phyloP scores from a whole-genome alignment of 2,888 invertebrate genomes.

The Parnassius orleans region DNA sequence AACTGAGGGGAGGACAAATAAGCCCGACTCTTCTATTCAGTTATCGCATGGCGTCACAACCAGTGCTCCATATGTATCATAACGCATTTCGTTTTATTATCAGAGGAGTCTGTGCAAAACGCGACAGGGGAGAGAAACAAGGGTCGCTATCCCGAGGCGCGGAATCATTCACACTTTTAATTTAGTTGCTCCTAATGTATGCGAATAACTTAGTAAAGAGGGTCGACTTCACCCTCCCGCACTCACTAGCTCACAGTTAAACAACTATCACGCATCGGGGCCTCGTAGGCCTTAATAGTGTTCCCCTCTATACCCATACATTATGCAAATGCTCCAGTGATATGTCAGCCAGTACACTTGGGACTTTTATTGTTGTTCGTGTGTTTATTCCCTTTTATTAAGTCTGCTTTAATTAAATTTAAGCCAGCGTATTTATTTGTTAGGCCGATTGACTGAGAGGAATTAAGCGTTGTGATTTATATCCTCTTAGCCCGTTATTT shows the following conservation, averaged over 20 bases:
- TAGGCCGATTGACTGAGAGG: conserved; percentile 72
- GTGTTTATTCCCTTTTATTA: conserved; percentile 77
- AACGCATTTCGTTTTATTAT: conserved; percentile 76
- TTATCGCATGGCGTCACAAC: conserved; percentile 56
- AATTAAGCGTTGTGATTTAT: conserved; percentile 72
- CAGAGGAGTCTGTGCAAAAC: conserved; percentile 50
- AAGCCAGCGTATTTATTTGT: conserved; percentile 75
- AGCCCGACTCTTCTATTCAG: conserved; percentile 60
- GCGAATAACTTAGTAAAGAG: conserved; percentile 68
- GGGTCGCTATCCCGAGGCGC: conserved; percentile 52
- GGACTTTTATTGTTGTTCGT: conserved; percentile 78
- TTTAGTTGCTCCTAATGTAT: conserved; percentile 78
- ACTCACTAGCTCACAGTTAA: conserved; percentile 65
- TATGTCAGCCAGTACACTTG: conserved; percentile 76
- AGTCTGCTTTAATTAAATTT: conserved; percentile 81
- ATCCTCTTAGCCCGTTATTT: conserved; percentile 40
- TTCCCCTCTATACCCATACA: conserved; percentile 74
- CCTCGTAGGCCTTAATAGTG: conserved; percentile 75
- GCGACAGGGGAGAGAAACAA: conserved; percentile 42
- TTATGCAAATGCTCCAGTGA: conserved; percentile 80
- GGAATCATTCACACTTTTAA: conserved; percentile 78
- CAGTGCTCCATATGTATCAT: conserved; percentile 72
- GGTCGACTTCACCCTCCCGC: conserved; percentile 47
- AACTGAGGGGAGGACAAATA: conserved; percentile 54
- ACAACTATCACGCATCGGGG: conserved; percentile 73